A percentile compares a stretch with the other conserved stretches of the same genome.
These are phyloP conservation scores for Elaeidobius kamerunicus DNA, from an alignment of 2,888 invertebrate species.

Conservation along the genomic window DNA sequence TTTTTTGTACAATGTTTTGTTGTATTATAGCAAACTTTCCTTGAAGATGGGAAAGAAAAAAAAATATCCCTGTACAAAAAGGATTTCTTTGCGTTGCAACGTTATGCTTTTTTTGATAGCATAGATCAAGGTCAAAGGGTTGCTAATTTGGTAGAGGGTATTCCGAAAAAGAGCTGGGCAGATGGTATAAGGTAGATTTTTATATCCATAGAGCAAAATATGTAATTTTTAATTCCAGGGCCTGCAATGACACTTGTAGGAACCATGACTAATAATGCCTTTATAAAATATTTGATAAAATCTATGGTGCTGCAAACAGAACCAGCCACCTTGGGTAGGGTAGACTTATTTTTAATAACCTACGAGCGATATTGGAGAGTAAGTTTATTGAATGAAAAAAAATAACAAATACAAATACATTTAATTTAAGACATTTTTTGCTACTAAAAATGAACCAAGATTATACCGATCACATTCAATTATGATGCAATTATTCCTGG, in stretches of 20 bases:
- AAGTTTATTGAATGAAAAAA: constrained; percentile 36
- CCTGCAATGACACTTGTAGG: constrained; percentile 60
- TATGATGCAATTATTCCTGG: constrained; percentile 67
- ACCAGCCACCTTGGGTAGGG: constrained; percentile 57
- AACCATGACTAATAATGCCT: constrained; percentile 54
- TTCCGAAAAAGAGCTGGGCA: constrained; percentile 50
- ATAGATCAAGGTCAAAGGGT: constrained; percentile 56
- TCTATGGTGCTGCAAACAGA: constrained; percentile 59
- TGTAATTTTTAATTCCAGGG: constrained; percentile 43
- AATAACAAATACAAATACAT: constrained; percentile 28
- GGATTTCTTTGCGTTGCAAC: constrained; percentile 60
- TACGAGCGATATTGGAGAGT: constrained; percentile 62
- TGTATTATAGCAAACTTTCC: too few species aligned
- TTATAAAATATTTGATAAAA: constrained; percentile 62
- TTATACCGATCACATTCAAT: constrained; percentile 50
- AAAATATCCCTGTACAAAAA: constrained; percentile 51
- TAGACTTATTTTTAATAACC: constrained; percentile 61
- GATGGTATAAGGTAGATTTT: constrained; percentile 45
- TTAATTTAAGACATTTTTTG: constrained; percentile 11
- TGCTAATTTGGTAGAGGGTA: constrained; percentile 52
- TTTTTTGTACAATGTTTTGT: too few species aligned
- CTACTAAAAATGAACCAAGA: constrained; percentile 56
- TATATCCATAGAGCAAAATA: not conserved
- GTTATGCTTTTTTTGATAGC: constrained; percentile 57
- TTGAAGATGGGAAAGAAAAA: too few species aligned